Evolutionary conservation across 1,140 invertebrate genomes (phyloP), one percentile per base, ranked within the genome.

Genomic region (Hesperophylax magnus): DNA sequence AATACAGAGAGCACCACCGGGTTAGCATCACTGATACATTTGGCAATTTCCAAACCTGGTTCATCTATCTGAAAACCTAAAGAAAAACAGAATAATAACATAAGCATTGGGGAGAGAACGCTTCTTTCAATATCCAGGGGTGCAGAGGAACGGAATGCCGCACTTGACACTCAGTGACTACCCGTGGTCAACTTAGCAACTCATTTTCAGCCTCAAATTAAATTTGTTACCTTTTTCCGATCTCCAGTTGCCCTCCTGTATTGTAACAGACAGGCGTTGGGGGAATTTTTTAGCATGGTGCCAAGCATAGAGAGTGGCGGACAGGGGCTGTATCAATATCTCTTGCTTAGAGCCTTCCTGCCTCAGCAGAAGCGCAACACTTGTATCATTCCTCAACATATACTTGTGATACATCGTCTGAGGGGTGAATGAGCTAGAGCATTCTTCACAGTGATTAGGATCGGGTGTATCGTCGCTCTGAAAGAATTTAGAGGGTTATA

Each of bases 11-110:
- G 3, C 20, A 52, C 9, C 89, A 88, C 11, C 94, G 85, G 2
- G 91, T 81, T 27, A 3, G 34, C 8, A 24, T 78, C 22, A 17
- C 39, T 22, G n/a, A 65, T 22, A 4, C 92, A 0, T 90, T 93
- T 2, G 91, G 87, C 0, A 92, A 92, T 7, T 92, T 82, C 31
- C 89, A 88, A 3, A 88, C 88, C 0, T 92, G 86, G 4, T 86
- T 90, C 1, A 92, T 86, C 69, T 90, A 85, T 63, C 89, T 78
- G 56, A 80, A 83, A 78, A 75, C 79, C 79, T 81, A 39, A 47
- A 47, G 9, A 47, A 47, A n/a, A 47, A 47, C 39, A 47, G 34
- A 34, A 47, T 14, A 47, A 47, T 47, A 47, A 1, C 39, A 47
- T 47, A 47, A 47, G 39, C 14, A 47, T 47, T 47, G 39, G 2